Conservation (phyloP, 2,113 vertebrate genomes). For the Odobenus rosmarus region DNA sequence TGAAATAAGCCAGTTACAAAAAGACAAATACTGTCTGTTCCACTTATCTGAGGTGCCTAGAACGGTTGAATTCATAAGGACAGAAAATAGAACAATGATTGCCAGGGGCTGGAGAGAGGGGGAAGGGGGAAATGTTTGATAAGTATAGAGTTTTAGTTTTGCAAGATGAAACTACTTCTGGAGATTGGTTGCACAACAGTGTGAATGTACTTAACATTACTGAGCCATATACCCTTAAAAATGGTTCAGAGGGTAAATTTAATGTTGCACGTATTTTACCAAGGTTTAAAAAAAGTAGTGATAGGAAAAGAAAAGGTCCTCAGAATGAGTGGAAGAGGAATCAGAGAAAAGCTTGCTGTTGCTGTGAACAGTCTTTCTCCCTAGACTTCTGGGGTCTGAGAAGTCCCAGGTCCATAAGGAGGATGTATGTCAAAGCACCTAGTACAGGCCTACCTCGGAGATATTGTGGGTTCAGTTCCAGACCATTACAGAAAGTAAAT, state of each 20-base stretch:
- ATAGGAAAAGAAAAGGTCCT: background rate
- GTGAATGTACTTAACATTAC: no score
- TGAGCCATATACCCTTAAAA: background rate
- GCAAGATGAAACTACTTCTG: background rate
- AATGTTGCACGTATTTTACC: background rate
- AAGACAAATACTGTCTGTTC: background rate
- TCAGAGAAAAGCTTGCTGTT: background rate
- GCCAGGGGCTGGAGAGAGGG: accelerated
- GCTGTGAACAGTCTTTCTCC: background rate
- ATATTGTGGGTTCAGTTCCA: background rate
- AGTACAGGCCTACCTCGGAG: background rate
- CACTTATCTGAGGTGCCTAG: background rate
- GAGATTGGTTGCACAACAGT: background rate
- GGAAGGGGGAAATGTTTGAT: background rate
- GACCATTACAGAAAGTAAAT: background rate
- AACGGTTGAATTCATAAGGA: background rate
- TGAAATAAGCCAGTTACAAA: background rate
- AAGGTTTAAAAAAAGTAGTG: background rate
- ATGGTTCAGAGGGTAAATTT: background rate
- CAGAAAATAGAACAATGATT: background rate
- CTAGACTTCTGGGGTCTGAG: background rate
- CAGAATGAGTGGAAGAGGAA: background rate
- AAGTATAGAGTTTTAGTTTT: background rate
- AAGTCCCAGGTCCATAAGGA: background rate
- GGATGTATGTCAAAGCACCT: background rate